Conservation (phyloP, 2,888 invertebrate species). For the Fragum sueziense region DNA sequence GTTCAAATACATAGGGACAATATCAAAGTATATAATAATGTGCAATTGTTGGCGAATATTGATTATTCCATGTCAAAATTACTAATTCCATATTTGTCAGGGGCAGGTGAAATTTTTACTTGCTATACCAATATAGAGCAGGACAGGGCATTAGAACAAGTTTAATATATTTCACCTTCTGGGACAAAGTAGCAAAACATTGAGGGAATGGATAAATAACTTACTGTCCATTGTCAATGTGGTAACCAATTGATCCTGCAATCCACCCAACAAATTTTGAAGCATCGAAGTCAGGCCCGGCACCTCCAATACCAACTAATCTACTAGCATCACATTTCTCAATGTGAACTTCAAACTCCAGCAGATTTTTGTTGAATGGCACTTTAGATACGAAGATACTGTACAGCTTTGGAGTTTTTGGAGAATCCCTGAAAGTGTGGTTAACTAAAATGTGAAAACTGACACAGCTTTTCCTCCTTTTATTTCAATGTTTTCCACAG, state of each 20-base stretch:
- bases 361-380: conserved; percentile 62
- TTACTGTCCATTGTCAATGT: conserved; percentile 70
- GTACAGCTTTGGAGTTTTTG: conserved; percentile 27
- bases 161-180: too few relatives aligned
- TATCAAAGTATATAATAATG: too few relatives aligned
- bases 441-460: too few relatives aligned
- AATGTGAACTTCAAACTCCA: conserved; percentile 68
- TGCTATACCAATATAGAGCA: too few relatives aligned
- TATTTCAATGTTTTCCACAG: neutral
- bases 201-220: conserved; percentile 1
- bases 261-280: conserved; percentile 66
- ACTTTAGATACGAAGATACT: conserved; percentile 67
- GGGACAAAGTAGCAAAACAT: too few relatives aligned
- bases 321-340: conserved; percentile 15
- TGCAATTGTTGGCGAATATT: too few relatives aligned
- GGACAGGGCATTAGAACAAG: too few relatives aligned
- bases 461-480: neutral
- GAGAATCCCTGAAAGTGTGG: conserved; percentile 8
- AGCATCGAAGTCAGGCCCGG: conserved; percentile 46
- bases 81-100: too few relatives aligned
- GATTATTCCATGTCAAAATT: too few relatives aligned
- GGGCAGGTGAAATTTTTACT: too few relatives aligned
- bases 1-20: too few relatives aligned
- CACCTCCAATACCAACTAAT: conserved; percentile 62
- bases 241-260: conserved; percentile 64